Conservation (phyloP, 1,140 invertebrate genomes). For the Eriocheir sinensis region DNA sequence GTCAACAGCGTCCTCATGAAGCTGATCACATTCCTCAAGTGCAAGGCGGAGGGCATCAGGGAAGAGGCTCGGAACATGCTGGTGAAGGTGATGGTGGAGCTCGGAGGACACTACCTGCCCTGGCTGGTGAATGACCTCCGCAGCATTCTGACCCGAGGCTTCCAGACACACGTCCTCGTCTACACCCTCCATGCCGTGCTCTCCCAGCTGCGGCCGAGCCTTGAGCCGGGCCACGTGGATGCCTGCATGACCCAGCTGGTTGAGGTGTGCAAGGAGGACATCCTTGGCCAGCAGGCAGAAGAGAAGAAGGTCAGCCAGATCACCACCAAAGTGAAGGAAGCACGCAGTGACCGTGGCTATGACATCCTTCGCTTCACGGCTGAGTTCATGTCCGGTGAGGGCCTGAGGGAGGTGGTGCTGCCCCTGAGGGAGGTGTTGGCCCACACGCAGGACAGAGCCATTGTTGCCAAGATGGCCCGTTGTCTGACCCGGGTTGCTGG, state of each 20-base stretch:
- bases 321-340: slow-evolving; percentile 87
- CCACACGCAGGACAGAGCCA: slow-evolving; percentile 90
- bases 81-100: slow-evolving; percentile 91
- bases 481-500: slow-evolving; percentile 89
- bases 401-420: slow-evolving; percentile 89
- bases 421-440: slow-evolving; percentile 92
- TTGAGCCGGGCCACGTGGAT: slow-evolving; percentile 90
- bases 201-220: slow-evolving; percentile 86
- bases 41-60: slow-evolving; percentile 93
- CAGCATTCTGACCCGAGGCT: slow-evolving; percentile 91
- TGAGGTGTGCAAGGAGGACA: slow-evolving; percentile 92
- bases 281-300: slow-evolving; percentile 93
- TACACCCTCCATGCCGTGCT: slow-evolving; percentile 94
- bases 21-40: slow-evolving; percentile 93
- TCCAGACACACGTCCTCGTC: slow-evolving; percentile 95
- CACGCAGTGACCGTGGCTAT: slow-evolving; percentile 89
- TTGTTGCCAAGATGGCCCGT: slow-evolving; percentile 90
- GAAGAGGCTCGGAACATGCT: slow-evolving; percentile 92
- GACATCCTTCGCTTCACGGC: slow-evolving; percentile 92
- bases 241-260: slow-evolving; percentile 89
- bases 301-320: slow-evolving; percentile 96
- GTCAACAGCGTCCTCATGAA: slow-evolving; percentile 92
- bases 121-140: slow-evolving; percentile 91
- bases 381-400: slow-evolving; percentile 89
- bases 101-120: slow-evolving; percentile 92